Evolutionary conservation across 2,888 invertebrate species (phyloP).

Genomic region (Dioctria linearis): DNA sequence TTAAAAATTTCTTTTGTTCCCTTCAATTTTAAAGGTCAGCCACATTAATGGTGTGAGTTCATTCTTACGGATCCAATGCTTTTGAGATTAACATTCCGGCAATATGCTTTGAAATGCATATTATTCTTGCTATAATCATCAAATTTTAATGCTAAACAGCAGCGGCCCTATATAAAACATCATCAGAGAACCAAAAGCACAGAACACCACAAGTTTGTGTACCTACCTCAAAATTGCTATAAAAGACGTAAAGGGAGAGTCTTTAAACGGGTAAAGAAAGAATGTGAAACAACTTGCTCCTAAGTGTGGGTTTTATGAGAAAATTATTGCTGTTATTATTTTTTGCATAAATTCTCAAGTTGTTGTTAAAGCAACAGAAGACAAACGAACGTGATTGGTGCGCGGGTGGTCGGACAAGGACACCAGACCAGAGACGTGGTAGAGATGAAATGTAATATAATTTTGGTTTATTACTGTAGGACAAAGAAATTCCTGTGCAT

Average conservation of each 20-base stretch:
- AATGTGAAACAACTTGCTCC: constrained; percentile 13
- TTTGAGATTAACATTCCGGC: constrained; percentile 20
- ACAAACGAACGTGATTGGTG: background rate
- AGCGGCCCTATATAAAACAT: background rate
- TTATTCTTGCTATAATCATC: constrained; percentile 20
- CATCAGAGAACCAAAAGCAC: constrained; percentile 1
- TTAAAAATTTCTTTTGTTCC: too few species aligned
- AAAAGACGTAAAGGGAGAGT: background rate
- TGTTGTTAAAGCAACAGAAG: constrained; percentile 18
- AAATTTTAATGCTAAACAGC: constrained; percentile 30
- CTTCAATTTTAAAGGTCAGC: too few species aligned
- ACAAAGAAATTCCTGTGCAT: constrained; percentile 44
- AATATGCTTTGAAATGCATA: constrained; percentile 22
- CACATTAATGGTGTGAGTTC: too few species aligned
- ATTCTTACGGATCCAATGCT: constrained; percentile 26
- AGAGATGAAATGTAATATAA: constrained; percentile 41
- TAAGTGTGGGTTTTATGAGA: constrained; percentile 39
- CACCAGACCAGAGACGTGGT: background rate
- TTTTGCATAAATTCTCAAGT: constrained; percentile 41
- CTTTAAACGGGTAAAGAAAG: constrained; percentile 1
- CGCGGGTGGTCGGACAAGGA: background rate
- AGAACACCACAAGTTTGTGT: background rate
- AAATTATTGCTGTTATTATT: constrained; percentile 46
- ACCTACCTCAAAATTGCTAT: constrained; percentile 29
- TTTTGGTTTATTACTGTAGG: constrained; percentile 40